These are phyloP conservation scores for Athetis lepigone DNA, from an alignment of 2,888 invertebrate species.

Conservation along the genomic window DNA sequence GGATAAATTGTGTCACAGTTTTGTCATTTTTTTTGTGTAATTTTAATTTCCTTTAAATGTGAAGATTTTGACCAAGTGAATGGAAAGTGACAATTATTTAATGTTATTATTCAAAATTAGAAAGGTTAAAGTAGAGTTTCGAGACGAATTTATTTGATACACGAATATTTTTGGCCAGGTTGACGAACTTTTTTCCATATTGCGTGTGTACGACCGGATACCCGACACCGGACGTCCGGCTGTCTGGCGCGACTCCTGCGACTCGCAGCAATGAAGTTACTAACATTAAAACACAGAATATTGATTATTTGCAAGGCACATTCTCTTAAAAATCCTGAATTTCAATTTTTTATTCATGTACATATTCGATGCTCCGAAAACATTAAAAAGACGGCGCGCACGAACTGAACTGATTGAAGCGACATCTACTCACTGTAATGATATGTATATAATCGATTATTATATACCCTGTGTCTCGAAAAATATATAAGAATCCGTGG, in stretches of 20 bases:
- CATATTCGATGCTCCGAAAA: conserved; percentile 81
- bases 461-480: conserved; percentile 89
- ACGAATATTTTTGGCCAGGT: no score
- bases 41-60: no score
- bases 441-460: conserved; percentile 88
- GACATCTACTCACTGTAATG: conserved; percentile 81
- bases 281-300: conserved; percentile 90
- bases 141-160: no score
- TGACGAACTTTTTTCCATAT: no score
- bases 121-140: no score
- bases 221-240: conserved; percentile 46
- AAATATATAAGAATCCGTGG: conserved; percentile 80
- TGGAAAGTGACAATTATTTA: no score
- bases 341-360: conserved; percentile 84
- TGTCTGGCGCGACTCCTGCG: conserved; percentile 65
- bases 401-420: conserved; percentile 77
- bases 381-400: conserved; percentile 78
- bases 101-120: no score
- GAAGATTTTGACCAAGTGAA: no score
- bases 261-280: conserved; percentile 82
- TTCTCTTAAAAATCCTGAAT: conserved; percentile 90
- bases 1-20: no score
- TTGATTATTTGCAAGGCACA: conserved; percentile 90
- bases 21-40: no score
- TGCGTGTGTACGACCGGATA: conserved; percentile 40